These are phyloP conservation scores for Acrocyrtus sp. DNA, from an alignment of 2,888 invertebrate genomes.

Conservation along the genomic window DNA sequence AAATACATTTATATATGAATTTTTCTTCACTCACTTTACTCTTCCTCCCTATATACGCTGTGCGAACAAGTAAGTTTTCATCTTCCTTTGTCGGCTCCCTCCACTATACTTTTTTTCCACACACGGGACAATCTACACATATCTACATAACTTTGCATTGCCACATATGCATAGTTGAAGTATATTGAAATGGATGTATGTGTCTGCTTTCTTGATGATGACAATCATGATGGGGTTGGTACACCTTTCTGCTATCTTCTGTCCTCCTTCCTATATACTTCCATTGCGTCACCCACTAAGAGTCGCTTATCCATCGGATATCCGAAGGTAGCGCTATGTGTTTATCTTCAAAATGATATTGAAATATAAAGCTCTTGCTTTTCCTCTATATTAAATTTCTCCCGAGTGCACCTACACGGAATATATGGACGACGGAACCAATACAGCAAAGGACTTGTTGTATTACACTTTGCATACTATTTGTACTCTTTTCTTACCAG, in stretches of 20 bases:
- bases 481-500: neutral
- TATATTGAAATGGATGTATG: constrained; percentile 3
- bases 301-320: neutral
- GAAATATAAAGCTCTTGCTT: neutral
- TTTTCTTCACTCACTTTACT: constrained; percentile 54
- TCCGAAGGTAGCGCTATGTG: neutral
- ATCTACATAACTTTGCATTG: constrained; percentile 36
- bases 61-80: constrained; percentile 30
- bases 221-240: constrained; percentile 32
- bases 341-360: neutral
- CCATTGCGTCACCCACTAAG: neutral
- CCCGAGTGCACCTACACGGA: neutral
- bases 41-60: constrained; percentile 34
- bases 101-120: constrained; percentile 36
- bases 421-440: too few relatives aligned
- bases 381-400: neutral
- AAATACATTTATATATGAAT: constrained; percentile 5
- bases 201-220: constrained; percentile 8
- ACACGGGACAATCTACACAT: constrained; percentile 42
- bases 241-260: constrained; percentile 3
- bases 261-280: neutral
- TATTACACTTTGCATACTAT: constrained; percentile 21
- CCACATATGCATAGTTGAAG: constrained; percentile 2
- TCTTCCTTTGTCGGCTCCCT: constrained; percentile 43
- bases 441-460: constrained; percentile 25